Base-by-base conservation (phyloP, 53 echinoderm and acorn worm genomes). In the Holothuria leucospilota region DNA sequence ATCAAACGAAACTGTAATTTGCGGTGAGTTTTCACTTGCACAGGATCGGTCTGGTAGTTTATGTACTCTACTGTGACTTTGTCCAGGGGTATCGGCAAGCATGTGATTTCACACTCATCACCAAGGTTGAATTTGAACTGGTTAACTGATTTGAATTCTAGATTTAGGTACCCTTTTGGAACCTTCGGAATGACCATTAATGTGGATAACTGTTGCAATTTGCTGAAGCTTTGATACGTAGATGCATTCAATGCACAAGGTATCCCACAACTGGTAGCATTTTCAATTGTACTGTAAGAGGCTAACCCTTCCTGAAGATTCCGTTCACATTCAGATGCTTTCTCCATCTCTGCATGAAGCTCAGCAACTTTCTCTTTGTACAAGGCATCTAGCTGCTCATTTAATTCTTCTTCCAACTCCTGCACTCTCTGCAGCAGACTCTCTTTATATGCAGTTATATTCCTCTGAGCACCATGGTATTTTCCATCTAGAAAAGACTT, bases 11-110 rank as follows among this genome's bases (percentile, higher is more conserved):
- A 83, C 42, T 83, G 84, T 26, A 83, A 25, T 38, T 66, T 83
- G 38, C 68, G 63, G 26, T 83, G 65, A 26, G 84, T 83, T 42
- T 83, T 83, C 65, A 83, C 68, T 42, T 83, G 65, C 6, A 83
- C 84, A 25, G 84, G 65, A 15, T 63, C 46, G 5, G 63, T 21
- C 14, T 64, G 84, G 12, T 5, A 18, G 29, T 83, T 65, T 49
- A 51, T 38, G 27, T 63, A 83, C 84, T 83, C 84, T 0, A 67
- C 84, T 2, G 14, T 66, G 46, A 83, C 53, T n/a, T 83, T 52
- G 23, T 83, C 84, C 10, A 83, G 9, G 9, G 41, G 65, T 65
- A 83, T 24, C 1, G 84, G 84, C 28, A 64, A 26, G 68, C 65
- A 83, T 23, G 84, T 49, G 28, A 83, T 66, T 29, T 83, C 26